Evolutionary conservation across 2,797 vertebrate species (phyloP).

Genomic region (Eidolon dupreanum): DNA sequence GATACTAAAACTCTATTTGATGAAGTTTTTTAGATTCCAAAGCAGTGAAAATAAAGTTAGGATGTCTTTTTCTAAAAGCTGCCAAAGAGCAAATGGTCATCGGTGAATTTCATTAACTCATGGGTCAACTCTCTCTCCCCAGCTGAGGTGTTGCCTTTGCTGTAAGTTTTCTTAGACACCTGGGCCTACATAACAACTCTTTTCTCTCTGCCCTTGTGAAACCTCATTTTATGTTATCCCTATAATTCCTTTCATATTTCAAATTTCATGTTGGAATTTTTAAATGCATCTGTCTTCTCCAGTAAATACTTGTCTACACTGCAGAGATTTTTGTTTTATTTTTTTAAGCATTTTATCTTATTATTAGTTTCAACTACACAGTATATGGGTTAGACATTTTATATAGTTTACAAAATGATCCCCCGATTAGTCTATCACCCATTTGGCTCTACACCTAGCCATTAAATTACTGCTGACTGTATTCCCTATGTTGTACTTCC

Average conservation of each 20-base stretch:
- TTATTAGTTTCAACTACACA: too few relatives aligned
- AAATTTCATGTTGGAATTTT: not conserved
- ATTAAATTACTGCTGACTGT: too few relatives aligned
- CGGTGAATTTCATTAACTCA: not conserved
- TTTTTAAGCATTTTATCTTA: not conserved
- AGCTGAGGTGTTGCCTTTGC: not conserved
- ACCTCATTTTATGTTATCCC: not conserved
- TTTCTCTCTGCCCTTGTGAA: not conserved
- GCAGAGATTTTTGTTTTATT: not conserved
- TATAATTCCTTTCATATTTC: not conserved
- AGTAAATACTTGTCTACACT: not conserved
- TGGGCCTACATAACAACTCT: not conserved
- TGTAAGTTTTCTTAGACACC: not conserved
- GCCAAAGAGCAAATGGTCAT: not conserved
- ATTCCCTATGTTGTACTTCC: too few relatives aligned
- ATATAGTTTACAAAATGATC: too few relatives aligned
- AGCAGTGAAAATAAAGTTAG: slow-evolving; percentile 1
- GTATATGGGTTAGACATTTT: too few relatives aligned
- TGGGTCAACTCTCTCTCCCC: not conserved
- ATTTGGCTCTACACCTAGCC: too few relatives aligned
- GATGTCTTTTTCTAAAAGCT: not conserved
- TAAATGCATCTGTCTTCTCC: not conserved
- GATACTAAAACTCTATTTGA: not conserved
- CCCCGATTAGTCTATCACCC: too few relatives aligned
- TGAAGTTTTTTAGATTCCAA: not conserved